phyloP scores from a whole-genome alignment of 2,113 vertebrate species.

The Atlantisia rogersi region DNA sequence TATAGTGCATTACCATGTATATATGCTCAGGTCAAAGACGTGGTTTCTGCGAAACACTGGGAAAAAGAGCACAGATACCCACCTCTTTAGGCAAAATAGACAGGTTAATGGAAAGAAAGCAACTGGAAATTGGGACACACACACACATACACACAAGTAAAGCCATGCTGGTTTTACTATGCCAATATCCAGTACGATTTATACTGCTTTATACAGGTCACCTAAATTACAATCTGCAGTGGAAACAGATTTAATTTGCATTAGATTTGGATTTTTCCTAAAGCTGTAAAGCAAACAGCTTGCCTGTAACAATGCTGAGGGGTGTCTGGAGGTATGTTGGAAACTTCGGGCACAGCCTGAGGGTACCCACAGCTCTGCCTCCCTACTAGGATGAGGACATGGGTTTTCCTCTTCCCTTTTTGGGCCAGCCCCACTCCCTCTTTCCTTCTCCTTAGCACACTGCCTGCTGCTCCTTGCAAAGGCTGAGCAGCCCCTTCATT shows the following conservation, averaged over 20 bases:
- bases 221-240: background rate
- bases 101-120: background rate
- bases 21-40: background rate
- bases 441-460: background rate
- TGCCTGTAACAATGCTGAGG: background rate
- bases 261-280: background rate
- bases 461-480: accelerated
- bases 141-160: background rate
- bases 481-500: background rate
- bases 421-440: accelerated
- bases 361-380: background rate
- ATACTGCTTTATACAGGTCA: background rate
- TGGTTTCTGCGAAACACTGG: background rate
- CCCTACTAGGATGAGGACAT: background rate
- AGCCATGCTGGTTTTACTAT: background rate
- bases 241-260: background rate
- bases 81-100: background rate
- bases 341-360: background rate
- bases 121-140: background rate
- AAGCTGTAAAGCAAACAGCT: accelerated
- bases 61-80: background rate
- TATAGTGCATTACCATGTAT: background rate
- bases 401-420: background rate
- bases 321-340: accelerated
- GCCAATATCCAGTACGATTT: background rate